Percentiles rank a stretch among this genome's conserved stretches.
These are phyloP conservation scores for Ectropis crepuscularia DNA, from an alignment of 2,888 invertebrate genomes.

Conservation along the genomic window DNA sequence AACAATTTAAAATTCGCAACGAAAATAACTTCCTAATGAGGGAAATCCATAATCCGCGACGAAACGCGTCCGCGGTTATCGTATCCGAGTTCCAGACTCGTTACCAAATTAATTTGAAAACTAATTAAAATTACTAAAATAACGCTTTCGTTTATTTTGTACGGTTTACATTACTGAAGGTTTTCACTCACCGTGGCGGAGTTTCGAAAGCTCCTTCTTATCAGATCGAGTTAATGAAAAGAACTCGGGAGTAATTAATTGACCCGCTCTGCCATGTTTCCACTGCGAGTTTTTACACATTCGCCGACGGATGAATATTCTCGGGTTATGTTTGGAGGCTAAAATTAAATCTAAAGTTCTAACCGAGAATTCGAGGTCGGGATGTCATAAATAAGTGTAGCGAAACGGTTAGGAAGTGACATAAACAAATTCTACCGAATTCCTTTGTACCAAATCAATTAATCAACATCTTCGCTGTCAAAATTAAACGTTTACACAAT, in stretches of 20 bases:
- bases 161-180: constrained; percentile 49
- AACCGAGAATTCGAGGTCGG: constrained; percentile 38
- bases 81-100: constrained; percentile 26
- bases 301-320: constrained; percentile 36
- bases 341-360: constrained; percentile 35
- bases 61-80: constrained; percentile 18
- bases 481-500: constrained; percentile 23
- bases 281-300: constrained; percentile 39
- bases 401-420: constrained; percentile 29
- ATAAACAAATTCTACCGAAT: constrained; percentile 32
- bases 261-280: constrained; percentile 47
- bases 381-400: constrained; percentile 29
- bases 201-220: constrained; percentile 62
- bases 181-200: constrained; percentile 51
- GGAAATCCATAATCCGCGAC: constrained; percentile 23
- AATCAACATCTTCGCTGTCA: constrained; percentile 16
- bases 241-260: constrained; percentile 48
- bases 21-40: constrained; percentile 27
- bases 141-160: constrained; percentile 46
- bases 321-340: constrained; percentile 37
- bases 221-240: constrained; percentile 63
- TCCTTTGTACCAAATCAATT: constrained; percentile 24
- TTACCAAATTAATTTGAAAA: constrained; percentile 32
- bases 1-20: constrained; percentile 17
- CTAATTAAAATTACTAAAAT: constrained; percentile 38